Evolutionary conservation across 2,888 invertebrate genomes (phyloP).

Genomic region (Dryocosmus kuriphilus): DNA sequence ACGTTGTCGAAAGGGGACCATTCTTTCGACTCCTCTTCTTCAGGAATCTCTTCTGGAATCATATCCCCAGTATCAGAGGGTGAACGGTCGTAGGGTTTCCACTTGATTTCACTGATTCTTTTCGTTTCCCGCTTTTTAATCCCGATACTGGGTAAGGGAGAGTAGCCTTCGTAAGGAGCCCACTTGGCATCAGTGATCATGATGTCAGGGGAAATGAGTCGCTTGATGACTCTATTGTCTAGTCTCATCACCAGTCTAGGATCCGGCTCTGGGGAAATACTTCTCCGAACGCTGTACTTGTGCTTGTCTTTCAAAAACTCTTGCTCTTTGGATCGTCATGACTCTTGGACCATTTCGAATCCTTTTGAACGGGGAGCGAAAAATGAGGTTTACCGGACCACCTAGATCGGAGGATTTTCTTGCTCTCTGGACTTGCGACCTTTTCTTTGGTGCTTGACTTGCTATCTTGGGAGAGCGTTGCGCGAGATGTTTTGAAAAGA

Average conservation of each 20-base stretch:
- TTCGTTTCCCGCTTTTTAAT: constrained; percentile 72
- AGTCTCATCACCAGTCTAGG: constrained; percentile 66
- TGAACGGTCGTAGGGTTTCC: constrained; percentile 71
- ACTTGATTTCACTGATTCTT: constrained; percentile 71
- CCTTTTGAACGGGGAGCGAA: constrained; percentile 70
- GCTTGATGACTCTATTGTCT: constrained; percentile 69
- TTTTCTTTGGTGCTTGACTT: constrained; percentile 66
- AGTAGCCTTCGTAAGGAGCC: constrained; percentile 74
- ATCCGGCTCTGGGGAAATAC: constrained; percentile 75
- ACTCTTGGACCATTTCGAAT: constrained; percentile 64
- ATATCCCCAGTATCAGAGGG: constrained; percentile 44
- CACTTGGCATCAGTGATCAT: constrained; percentile 71
- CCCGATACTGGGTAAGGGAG: constrained; percentile 72
- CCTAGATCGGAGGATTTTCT: constrained; percentile 64
- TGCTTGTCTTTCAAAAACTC: constrained; percentile 72
- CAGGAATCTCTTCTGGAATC: constrained; percentile 55
- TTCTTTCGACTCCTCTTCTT: constrained; percentile 59
- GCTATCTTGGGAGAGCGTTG: constrained; percentile 51
- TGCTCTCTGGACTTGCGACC: constrained; percentile 63
- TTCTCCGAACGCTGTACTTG: constrained; percentile 72
- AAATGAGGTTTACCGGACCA: constrained; percentile 75
- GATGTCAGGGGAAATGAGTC: constrained; percentile 73
- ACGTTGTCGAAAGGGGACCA: constrained; percentile 69
- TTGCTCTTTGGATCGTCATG: constrained; percentile 70
- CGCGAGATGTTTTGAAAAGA: constrained; percentile 23